Evolutionary conservation across 2,888 invertebrate species (phyloP).

Genomic region (Spilarctia lutea): DNA sequence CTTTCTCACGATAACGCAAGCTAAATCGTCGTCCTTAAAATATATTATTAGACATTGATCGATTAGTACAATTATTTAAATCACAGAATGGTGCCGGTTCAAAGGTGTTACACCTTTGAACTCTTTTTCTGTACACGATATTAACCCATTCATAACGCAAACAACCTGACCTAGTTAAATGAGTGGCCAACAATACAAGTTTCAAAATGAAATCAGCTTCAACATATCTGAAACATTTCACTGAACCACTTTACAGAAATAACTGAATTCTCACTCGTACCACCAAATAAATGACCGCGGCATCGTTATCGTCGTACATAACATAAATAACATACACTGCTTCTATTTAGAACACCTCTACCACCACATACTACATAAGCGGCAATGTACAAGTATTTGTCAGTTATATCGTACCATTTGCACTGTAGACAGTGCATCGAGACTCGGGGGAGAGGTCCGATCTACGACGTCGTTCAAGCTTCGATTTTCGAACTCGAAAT

Average conservation of each 20-base stretch:
- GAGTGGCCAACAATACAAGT: background rate
- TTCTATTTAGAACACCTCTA: slow-evolving; percentile 15
- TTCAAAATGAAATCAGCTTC: background rate
- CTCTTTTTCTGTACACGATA: background rate
- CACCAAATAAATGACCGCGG: slow-evolving; percentile 15
- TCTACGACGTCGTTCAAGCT: slow-evolving; percentile 31
- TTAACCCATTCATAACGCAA: background rate
- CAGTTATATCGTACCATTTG: slow-evolving; percentile 50
- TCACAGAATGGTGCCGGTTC: too few species aligned
- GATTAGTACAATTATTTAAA: too few species aligned
- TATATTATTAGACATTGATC: too few species aligned
- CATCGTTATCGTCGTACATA: slow-evolving; percentile 19
- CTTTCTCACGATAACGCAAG: too few species aligned
- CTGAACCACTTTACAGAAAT: slow-evolving; percentile 16
- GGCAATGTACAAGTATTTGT: slow-evolving; percentile 48
- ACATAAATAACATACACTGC: slow-evolving; percentile 19
- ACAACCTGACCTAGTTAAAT: background rate
- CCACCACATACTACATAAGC: slow-evolving; percentile 30
- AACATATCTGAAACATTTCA: slow-evolving; percentile 11
- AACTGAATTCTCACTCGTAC: slow-evolving; percentile 12
- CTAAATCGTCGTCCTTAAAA: too few species aligned
- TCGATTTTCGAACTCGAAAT: slow-evolving; percentile 39
- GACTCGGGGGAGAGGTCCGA: slow-evolving; percentile 27
- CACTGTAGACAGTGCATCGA: slow-evolving; percentile 38
- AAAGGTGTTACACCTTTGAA: background rate